Base-by-base conservation (phyloP, 2,888 invertebrate genomes). In the Alviniconcha strummeri region DNA sequence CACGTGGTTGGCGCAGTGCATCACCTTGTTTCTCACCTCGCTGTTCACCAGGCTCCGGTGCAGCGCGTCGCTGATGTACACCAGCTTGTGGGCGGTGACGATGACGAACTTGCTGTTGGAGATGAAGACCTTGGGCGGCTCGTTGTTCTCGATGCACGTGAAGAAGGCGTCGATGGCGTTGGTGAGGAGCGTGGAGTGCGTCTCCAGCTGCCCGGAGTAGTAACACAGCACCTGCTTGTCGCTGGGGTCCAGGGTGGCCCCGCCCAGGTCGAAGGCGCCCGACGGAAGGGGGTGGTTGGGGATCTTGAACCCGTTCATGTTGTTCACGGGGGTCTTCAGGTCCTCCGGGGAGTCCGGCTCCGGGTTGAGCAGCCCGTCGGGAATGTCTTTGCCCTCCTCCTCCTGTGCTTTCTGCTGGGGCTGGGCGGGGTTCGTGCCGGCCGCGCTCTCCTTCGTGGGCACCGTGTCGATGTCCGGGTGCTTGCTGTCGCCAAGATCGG, bases 21-120 rank as follows among this genome's bases (percentile, higher is more conserved):
- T 91, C 60, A 93, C 90, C 76, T 90, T 95, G 79, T 96, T 95
- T 91, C 96, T 96, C 78, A 97, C 94, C 87, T 96, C 96, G 83
- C 95, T 95, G 90, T 96, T 96, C 57, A 96, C 95, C 75, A 98
- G 95, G 93, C 97, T 97, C 90, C 97, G 96, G 93, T 98, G 96
- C 57, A 98, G 97, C 80, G 97, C 97, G 94, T 99, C 98, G 81
- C 98, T 98, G 86, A 98, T 98, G 92, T 97, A 97, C 52, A 99
- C 97, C 91, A 99, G 95, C 93, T 98, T 96, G 92, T 98, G 98
- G 56, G 98, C 98, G 93, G 97, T 97, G 80, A 99, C 95, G 67
- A 98, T 97, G 13, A 99, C 98, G 94, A 98, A 98, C 94, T 98
- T 98, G 82, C 97, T 97, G 93, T 98, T 97, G 17, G 97, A 97